Base-by-base conservation (phyloP, 1,140 invertebrate species). In the Leptinotarsa texana region DNA sequence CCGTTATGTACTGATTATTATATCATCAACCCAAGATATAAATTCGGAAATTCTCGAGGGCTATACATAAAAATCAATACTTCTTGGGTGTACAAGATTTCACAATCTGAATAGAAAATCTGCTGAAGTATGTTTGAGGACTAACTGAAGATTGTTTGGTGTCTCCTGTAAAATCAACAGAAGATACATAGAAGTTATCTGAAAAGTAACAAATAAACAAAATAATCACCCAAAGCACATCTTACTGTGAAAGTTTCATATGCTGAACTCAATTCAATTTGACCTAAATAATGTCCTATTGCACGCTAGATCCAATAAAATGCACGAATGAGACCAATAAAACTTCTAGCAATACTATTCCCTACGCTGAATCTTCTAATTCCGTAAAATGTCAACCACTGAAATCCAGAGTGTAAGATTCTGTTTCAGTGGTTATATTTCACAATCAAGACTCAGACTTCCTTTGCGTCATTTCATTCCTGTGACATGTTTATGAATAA, bases 381-480 rank as follows among this genome's bases (percentile, higher is more conserved):
- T 67, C 65, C 27, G 24, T 24, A 42, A 67, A 67, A 42, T 67
- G 65, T 13, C 65, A 17, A 24, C 22, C 51, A 57, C 51, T 57
- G 51, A n/a, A 57, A 57, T 11, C 13, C 24, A 27, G n/a, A 67
- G 42, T 15, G 11, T 67, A 67, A 67, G 65, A 42, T 42, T 24
- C 65, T 24, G 2, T 67, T 18, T 67, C 17, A 67, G 18, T 24
- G 65, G 51, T 18, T 17, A 67, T 67, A 67, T 67, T 67, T 24
- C 65, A 42, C 27, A 33, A 67, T 67, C 65, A 67, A 24, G 51
- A 57, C 33, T 17, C 65, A 42, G 42, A 24, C 42, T 67, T 67
- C 5, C 65, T 42, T 67, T 67, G 42, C 24, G 65, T 27, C 27
- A 67, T 67, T 67, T 67, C 15, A 42, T 27, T 57, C 1, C 4